Evolutionary conservation across 1,140 invertebrate species (phyloP).

Genomic region (Papilio polytes): DNA sequence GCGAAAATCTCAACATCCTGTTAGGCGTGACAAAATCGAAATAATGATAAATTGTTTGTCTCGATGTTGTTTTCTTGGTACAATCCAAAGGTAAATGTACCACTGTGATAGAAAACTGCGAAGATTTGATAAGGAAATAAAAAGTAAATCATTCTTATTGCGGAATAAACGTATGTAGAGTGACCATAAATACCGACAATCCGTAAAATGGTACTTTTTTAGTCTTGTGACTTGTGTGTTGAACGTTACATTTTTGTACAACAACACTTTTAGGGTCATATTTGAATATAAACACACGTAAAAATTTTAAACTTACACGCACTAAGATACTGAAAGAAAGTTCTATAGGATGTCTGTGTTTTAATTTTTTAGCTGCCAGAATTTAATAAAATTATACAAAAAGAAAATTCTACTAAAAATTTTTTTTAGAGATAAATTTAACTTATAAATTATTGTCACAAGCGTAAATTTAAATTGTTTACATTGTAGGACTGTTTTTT

Average conservation of each 20-base stretch:
- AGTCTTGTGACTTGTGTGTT: too few relatives aligned
- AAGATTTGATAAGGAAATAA: not conserved
- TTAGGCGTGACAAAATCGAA: conserved; percentile 17
- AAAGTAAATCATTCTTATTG: conserved; percentile 12
- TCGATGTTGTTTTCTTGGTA: conserved; percentile 19
- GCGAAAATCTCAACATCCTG: conserved; percentile 12
- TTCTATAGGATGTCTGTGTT: too few relatives aligned
- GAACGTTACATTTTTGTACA: too few relatives aligned
- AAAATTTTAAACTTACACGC: too few relatives aligned
- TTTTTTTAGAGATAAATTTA: not conserved
- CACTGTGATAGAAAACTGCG: conserved; percentile 9
- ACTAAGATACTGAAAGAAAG: too few relatives aligned
- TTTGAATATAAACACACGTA: too few relatives aligned
- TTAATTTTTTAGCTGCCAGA: not conserved
- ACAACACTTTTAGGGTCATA: too few relatives aligned
- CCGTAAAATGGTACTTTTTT: not conserved
- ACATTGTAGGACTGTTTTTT: conserved; percentile 2
- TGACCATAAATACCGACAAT: not conserved
- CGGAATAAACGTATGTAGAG: not conserved
- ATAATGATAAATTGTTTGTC: conserved; percentile 18
- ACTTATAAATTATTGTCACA: not conserved
- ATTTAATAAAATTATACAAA: not conserved
- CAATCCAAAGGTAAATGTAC: conserved; percentile 9
- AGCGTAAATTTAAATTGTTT: conserved; percentile 11
- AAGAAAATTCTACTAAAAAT: not conserved